Conservation (phyloP, 2,888 invertebrate genomes). For the Meteorus colon region DNA sequence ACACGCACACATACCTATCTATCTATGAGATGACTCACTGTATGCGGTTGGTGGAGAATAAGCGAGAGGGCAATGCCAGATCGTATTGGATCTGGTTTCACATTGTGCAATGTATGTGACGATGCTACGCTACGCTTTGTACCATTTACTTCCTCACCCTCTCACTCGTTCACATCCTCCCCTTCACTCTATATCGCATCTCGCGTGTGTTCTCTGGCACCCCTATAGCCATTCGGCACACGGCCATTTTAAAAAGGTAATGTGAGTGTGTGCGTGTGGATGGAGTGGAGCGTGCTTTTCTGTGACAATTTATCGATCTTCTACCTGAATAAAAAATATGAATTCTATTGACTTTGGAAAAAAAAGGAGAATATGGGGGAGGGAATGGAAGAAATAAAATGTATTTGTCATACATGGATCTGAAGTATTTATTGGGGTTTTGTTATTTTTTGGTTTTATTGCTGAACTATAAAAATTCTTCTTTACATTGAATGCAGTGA, state of each 20-base stretch:
- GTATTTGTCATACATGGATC: background rate
- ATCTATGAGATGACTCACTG: background rate
- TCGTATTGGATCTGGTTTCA: conserved; percentile 40
- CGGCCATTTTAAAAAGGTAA: background rate
- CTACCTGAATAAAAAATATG: conserved; percentile 24
- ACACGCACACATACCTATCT: background rate
- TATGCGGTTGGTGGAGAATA: background rate
- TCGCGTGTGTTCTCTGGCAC: background rate
- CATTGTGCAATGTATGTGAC: conserved; percentile 28
- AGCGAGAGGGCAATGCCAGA: background rate
- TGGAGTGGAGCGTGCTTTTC: conserved; percentile 23
- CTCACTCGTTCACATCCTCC: background rate
- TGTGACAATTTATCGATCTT: conserved; percentile 31
- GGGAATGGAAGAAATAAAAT: background rate
- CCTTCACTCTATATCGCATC: background rate
- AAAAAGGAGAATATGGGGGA: too few relatives aligned
- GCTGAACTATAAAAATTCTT: background rate
- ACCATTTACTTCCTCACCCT: background rate
- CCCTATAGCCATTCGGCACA: background rate
- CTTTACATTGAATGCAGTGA: background rate
- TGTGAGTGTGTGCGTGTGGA: background rate
- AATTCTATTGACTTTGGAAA: conserved; percentile 16
- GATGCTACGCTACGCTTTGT: background rate
- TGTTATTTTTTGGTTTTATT: background rate
- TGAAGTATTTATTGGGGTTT: background rate